phyloP scores from a whole-genome alignment of 2,888 invertebrate species.

The Erannis defoliaria region DNA sequence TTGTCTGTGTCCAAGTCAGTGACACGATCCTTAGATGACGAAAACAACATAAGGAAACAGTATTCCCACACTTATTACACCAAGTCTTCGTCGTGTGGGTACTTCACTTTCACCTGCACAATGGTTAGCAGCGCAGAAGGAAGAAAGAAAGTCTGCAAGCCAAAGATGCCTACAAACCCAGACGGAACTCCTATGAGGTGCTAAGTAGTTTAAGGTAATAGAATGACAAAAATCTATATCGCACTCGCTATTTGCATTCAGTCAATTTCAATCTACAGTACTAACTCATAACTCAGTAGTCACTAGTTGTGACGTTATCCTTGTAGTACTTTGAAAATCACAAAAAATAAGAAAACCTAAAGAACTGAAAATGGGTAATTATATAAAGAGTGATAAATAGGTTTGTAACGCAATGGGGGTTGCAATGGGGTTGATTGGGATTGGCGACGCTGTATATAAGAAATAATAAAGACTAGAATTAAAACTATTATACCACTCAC shows the following conservation, averaged over 20 bases:
- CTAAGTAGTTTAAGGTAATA: conserved; percentile 39
- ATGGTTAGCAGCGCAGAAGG: conserved; percentile 92
- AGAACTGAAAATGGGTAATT: too few relatives aligned
- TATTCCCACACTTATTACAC: conserved; percentile 93
- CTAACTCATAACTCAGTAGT: too few relatives aligned
- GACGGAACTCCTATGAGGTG: conserved; percentile 91
- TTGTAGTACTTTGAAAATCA: too few relatives aligned
- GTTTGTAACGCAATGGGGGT: too few relatives aligned
- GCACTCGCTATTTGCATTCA: background rate
- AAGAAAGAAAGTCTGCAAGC: conserved; percentile 93
- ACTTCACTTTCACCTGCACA: conserved; percentile 94
- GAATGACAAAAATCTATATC: conserved; percentile 6
- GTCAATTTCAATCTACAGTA: too few relatives aligned
- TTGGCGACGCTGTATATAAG: too few relatives aligned
- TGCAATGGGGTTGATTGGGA: too few relatives aligned
- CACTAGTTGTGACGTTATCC: too few relatives aligned
- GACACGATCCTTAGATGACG: conserved; percentile 89
- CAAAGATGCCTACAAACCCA: conserved; percentile 91
- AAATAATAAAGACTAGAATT: too few relatives aligned
- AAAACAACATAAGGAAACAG: conserved; percentile 89
- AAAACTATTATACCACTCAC: background rate
- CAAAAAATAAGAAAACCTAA: too few relatives aligned
- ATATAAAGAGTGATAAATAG: too few relatives aligned
- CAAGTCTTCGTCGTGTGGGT: conserved; percentile 95
- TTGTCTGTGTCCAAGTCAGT: conserved; percentile 93